Evolutionary conservation across 2,888 invertebrate species (phyloP).

Genomic region (Leucoma salicis): DNA sequence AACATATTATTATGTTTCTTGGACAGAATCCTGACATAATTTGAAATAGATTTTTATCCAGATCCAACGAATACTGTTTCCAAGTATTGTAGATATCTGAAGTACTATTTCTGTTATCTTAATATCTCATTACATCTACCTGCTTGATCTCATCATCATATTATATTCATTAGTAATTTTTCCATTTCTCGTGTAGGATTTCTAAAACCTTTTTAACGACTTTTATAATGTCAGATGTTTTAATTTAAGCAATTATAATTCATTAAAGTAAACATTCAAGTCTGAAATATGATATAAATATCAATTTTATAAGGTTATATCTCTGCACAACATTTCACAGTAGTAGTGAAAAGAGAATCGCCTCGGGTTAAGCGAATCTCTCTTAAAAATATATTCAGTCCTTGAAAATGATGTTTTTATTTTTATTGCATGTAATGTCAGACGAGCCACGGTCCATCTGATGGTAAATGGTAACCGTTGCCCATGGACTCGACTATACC

Average conservation of each 20-base stretch:
- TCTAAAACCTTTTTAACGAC: neutral
- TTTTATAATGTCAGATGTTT: neutral
- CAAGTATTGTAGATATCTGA: neutral
- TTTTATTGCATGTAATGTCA: neutral
- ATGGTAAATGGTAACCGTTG: too few species aligned
- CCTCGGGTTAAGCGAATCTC: too few species aligned
- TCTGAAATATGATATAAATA: slow-evolving; percentile 4
- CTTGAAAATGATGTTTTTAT: too few species aligned
- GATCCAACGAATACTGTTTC: slow-evolving; percentile 2
- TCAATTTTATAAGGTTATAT: slow-evolving; percentile 2
- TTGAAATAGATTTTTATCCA: neutral
- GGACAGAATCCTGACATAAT: too few species aligned
- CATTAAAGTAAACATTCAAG: neutral
- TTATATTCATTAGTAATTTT: slow-evolving; percentile 6
- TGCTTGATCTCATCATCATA: neutral
- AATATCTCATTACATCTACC: neutral
- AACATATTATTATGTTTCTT: too few species aligned
- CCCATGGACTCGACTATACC: too few species aligned
- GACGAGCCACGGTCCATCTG: too few species aligned
- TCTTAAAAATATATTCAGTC: too few species aligned
- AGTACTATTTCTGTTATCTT: slow-evolving; percentile 8
- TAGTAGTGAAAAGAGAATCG: too few species aligned
- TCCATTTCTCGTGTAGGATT: slow-evolving; percentile 3
- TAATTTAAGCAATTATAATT: slow-evolving; percentile 2
- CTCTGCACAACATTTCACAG: neutral